Evolutionary conservation across 2,888 invertebrate species (phyloP).

Genomic region (Willowsia nigromaculata): DNA sequence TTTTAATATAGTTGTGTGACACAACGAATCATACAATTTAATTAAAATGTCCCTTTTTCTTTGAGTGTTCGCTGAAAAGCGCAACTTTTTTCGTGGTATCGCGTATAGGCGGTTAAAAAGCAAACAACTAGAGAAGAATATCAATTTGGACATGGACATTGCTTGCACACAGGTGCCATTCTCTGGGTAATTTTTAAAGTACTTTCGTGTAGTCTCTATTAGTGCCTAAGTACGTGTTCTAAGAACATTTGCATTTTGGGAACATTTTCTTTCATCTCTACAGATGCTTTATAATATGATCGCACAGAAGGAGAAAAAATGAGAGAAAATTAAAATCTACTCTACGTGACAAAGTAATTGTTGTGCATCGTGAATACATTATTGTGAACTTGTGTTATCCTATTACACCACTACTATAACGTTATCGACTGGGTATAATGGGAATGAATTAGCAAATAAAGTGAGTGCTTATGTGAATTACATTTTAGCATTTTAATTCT

Average conservation of each 20-base stretch:
- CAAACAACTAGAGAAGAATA: background rate
- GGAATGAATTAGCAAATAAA: background rate
- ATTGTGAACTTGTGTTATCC: no score
- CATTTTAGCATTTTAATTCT: background rate
- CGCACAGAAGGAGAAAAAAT: background rate
- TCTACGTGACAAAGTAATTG: background rate
- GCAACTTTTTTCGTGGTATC: no score
- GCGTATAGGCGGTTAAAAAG: background rate
- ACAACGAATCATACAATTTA: background rate
- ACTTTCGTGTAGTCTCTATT: constrained; percentile 14
- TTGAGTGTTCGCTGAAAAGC: no score
- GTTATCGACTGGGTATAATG: background rate
- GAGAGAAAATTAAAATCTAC: background rate
- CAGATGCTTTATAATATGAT: no score
- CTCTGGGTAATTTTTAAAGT: background rate
- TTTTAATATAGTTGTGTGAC: background rate
- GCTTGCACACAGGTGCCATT: background rate
- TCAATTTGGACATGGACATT: background rate
- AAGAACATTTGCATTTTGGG: no score
- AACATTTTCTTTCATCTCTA: no score
- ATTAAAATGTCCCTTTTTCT: background rate
- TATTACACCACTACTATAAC: no score
- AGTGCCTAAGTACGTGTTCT: no score
- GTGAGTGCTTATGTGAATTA: background rate
- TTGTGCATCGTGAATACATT: background rate